Conservation (phyloP, 2,888 invertebrate species). For the Hypselothyrea guttata region DNA sequence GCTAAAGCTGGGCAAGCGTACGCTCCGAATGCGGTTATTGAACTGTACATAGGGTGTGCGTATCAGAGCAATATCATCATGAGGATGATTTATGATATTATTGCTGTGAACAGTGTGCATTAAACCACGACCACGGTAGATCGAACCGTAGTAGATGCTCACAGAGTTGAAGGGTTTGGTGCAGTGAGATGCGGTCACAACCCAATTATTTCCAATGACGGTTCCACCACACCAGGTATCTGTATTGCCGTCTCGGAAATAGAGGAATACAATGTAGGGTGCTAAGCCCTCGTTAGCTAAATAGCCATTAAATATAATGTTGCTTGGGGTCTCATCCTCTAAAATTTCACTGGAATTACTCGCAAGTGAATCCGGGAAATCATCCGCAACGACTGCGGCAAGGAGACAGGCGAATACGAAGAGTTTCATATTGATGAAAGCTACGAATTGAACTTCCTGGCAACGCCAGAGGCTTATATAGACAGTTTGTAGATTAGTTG, state of each 20-base stretch:
- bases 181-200: slow-evolving; percentile 37
- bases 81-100: slow-evolving; percentile 20
- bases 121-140: slow-evolving; percentile 41
- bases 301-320: slow-evolving; percentile 56
- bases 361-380: neutral
- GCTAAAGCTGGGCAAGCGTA: slow-evolving; percentile 19
- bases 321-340: slow-evolving; percentile 5
- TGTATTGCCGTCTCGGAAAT: slow-evolving; percentile 16
- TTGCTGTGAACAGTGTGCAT: slow-evolving; percentile 43
- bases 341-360: neutral
- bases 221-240: slow-evolving; percentile 33
- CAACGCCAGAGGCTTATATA: slow-evolving; percentile 36
- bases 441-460: too few species aligned
- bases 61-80: slow-evolving; percentile 54
- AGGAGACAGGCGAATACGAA: slow-evolving; percentile 8
- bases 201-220: slow-evolving; percentile 37
- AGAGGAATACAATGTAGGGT: slow-evolving; percentile 57
- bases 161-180: slow-evolving; percentile 25
- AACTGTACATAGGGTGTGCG: slow-evolving; percentile 31
- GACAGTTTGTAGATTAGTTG: neutral
- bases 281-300: slow-evolving; percentile 44
- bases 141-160: slow-evolving; percentile 64
- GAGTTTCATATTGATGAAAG: slow-evolving; percentile 25
- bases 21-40: neutral
- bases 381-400: slow-evolving; percentile 1